phyloP scores from a whole-genome alignment of 30 jellyfish, hydroid and myxozoan species.

The Cassiopea xamachana region DNA sequence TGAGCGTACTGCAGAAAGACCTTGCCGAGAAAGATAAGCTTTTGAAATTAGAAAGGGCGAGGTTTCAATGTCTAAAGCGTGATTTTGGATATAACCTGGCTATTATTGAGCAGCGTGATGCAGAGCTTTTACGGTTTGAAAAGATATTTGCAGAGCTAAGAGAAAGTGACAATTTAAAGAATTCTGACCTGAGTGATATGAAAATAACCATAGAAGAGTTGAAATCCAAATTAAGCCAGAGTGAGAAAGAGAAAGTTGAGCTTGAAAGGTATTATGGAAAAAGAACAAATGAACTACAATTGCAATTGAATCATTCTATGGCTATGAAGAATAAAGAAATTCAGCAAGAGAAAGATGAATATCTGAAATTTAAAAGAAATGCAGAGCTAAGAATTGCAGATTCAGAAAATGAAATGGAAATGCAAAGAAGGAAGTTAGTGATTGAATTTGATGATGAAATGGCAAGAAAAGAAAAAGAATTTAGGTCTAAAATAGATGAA shows the following conservation, averaged over 20 bases:
- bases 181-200: constrained; percentile 75
- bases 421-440: constrained; percentile 49
- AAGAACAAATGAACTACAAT: constrained; percentile 62
- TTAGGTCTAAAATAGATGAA: constrained; percentile 43
- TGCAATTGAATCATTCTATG: constrained; percentile 45
- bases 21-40: constrained; percentile 69
- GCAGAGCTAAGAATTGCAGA: constrained; percentile 63
- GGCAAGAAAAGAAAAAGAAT: constrained; percentile 63
- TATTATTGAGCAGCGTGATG: constrained; percentile 78
- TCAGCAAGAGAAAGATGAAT: constrained; percentile 70
- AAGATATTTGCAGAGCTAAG: constrained; percentile 41
- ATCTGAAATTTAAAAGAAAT: constrained; percentile 50
- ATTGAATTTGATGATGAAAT: constrained; percentile 72
- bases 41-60: constrained; percentile 62
- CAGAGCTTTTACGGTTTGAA: constrained; percentile 74
- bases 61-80: constrained; percentile 65
- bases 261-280: constrained; percentile 29
- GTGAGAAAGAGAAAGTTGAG: constrained; percentile 53
- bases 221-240: constrained; percentile 28
- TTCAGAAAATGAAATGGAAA: constrained; percentile 56
- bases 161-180: constrained; percentile 32
- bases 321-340: constrained; percentile 51
- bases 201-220: constrained; percentile 65
- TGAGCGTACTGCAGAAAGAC: constrained; percentile 50
- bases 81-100: constrained; percentile 82